Base-by-base conservation (phyloP, 2,888 invertebrate species). In the Hartigia nigra region DNA sequence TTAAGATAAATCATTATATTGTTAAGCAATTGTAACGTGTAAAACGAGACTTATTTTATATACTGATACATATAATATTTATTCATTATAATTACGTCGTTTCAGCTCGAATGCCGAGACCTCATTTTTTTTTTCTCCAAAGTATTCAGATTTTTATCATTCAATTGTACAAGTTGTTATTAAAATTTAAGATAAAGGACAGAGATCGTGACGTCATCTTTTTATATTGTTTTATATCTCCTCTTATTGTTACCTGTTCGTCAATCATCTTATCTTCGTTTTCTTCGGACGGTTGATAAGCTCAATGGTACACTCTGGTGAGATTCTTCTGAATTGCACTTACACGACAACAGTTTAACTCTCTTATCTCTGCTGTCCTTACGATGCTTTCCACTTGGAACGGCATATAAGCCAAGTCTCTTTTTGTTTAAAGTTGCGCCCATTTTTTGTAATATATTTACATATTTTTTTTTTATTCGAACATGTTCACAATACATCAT, bases 31-130 rank as follows among this genome's bases (percentile, higher is more conserved):
- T 34, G 14, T 72, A 72, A 72, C 72, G 31, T 72, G 72, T 72
- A 72, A 72, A 72, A 34, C 72, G 31, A 72, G 31, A 34, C 72
- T 72, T 72, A 72, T 72, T 72, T 72, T 72, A 72, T 72, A 72
- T 72, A 72, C 72, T 32, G 72, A 72, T 72, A 34, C 34, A 72
- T 72, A 32, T 31, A 72, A 31, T 72, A 72, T 72, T 72, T 72
- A 72, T 72, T 72, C 72, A 72, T 72, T 72, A 34, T 31, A 32
- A 72, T 72, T 72, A 72, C 34, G 31, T 34, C 72, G 32, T 34
- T 34, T 72, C 72, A 34, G 31, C 34, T 72, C 31, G 32, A 23
- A 72, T 55, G 23, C 9, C 55, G 55, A 34, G 12, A 72, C 34
- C 72, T 72, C 72, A 72, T 32, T 72, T 72, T 4, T 34, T 55